Evolutionary conservation across 2,888 invertebrate species (phyloP), one percentile per base, ranked within the genome.

Genomic region (Entomobrya multifasciata): DNA sequence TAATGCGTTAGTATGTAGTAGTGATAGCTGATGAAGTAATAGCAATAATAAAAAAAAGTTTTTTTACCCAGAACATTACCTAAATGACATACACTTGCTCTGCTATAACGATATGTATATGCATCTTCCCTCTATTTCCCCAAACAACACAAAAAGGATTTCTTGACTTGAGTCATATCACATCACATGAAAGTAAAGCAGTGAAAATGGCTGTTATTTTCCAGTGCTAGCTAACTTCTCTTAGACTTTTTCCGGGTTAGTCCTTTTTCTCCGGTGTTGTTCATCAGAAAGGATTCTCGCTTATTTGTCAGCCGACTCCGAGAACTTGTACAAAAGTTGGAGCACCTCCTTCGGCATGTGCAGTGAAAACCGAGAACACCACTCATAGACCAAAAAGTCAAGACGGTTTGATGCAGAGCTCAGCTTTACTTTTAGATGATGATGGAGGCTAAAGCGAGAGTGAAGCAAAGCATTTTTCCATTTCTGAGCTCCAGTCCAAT

Each of bases 281-380:
- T 83, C 72, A 72, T 65, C 70, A 78, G 79, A 76, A 65, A 86
- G 74, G 86, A 80, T 79, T 65, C 65, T 47, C 60, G 72, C 80
- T 86, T 78, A 84, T 86, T 86, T 86, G 86, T 76, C 60, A 74
- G 80, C 44, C 52, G 76, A 80, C 76, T 80, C 62, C 65, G 80
- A 60, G 65, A 76, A 86, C 49, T 72, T 80, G 80, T 80, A 55
- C 36, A 80, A 41, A 41, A 44, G 67, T 44, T 79, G 74, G 86
- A 86, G 86, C 80, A 74, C 86, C 86, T 86, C 86, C 86, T 86
- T 62, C 86, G 86, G 72, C 86, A 86, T 86, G 86, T 80, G 86
- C 86, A 86, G 86, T 86, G 22, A 74, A 80, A 80, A 49, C 85
- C 60, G 11, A 77, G 55, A 62, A 13, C 47, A 57, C 74, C 80